These are phyloP conservation scores for Caenorhabditis inopinata DNA, from an alignment of 1,140 invertebrate genomes.

Conservation along the genomic window DNA sequence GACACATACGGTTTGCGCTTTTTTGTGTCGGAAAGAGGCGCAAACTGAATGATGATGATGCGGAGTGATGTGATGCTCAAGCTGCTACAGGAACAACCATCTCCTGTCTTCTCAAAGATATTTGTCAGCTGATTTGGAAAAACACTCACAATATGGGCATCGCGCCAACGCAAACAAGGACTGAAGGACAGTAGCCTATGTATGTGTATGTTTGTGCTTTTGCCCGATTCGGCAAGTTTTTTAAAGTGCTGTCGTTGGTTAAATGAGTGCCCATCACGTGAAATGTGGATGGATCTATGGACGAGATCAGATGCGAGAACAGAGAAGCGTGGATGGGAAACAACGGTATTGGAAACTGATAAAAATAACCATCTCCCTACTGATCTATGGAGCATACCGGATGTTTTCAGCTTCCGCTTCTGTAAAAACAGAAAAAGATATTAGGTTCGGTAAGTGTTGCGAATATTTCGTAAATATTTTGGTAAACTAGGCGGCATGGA, in stretches of 20 bases:
- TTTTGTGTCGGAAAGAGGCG: not conserved
- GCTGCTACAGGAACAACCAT: not conserved
- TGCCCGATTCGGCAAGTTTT: constrained; percentile 19
- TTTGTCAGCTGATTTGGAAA: constrained; percentile 20
- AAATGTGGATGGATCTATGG: not conserved
- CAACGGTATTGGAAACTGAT: too few relatives aligned
- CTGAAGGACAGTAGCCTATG: not conserved
- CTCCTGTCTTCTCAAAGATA: not conserved
- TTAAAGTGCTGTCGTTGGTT: not conserved
- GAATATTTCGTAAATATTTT: too few relatives aligned
- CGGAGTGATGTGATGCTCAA: constrained; percentile 19
- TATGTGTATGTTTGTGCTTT: not conserved
- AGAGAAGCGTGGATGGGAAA: too few relatives aligned
- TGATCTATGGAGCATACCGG: too few relatives aligned
- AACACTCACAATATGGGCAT: constrained; percentile 11
- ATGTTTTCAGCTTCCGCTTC: too few relatives aligned
- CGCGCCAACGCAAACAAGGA: constrained; percentile 24
- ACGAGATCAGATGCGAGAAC: too few relatives aligned
- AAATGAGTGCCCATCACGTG: not conserved
- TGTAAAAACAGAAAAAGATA: too few relatives aligned
- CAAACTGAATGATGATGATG: constrained; percentile 1
- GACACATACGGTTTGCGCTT: too few relatives aligned
- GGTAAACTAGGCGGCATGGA: too few relatives aligned
- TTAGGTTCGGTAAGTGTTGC: too few relatives aligned
- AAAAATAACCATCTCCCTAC: too few relatives aligned